Evolutionary conservation across 1,140 invertebrate genomes (phyloP).

Genomic region (Cydia strobilella): DNA sequence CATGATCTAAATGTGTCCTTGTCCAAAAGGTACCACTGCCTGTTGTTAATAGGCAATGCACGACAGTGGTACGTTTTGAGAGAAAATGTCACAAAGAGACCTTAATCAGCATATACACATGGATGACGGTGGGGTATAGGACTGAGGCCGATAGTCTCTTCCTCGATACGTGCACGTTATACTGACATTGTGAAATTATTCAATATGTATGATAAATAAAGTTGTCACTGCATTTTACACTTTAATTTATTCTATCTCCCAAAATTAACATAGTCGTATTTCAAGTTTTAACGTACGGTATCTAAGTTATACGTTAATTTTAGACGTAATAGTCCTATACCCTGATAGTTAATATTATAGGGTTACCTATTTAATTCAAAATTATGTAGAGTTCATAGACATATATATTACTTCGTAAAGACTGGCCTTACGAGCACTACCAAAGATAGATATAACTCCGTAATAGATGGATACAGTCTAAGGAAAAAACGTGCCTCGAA

Average conservation of each 20-base stretch:
- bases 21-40: background rate
- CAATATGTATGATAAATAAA: conserved; percentile 16
- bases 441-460: too few relatives aligned
- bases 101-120: background rate
- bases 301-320: too few relatives aligned
- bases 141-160: background rate
- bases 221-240: conserved; percentile 16
- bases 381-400: background rate
- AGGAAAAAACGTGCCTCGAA: too few relatives aligned
- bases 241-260: background rate
- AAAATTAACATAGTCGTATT: too few relatives aligned
- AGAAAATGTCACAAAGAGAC: background rate
- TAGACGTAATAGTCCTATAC: too few relatives aligned
- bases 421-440: too few relatives aligned
- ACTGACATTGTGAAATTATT: conserved; percentile 10
- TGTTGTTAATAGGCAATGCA: background rate
- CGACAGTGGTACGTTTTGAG: background rate
- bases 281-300: too few relatives aligned
- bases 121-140: background rate
- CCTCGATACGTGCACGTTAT: background rate
- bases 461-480: too few relatives aligned
- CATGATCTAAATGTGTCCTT: background rate
- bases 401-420: too few relatives aligned
- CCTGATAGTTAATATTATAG: too few relatives aligned
- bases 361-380: background rate